A percentile compares a stretch with the other conserved stretches of the same genome.
Conservation (phyloP, 2,797 vertebrate genomes). For the Hylomyscus alleni region DNA sequence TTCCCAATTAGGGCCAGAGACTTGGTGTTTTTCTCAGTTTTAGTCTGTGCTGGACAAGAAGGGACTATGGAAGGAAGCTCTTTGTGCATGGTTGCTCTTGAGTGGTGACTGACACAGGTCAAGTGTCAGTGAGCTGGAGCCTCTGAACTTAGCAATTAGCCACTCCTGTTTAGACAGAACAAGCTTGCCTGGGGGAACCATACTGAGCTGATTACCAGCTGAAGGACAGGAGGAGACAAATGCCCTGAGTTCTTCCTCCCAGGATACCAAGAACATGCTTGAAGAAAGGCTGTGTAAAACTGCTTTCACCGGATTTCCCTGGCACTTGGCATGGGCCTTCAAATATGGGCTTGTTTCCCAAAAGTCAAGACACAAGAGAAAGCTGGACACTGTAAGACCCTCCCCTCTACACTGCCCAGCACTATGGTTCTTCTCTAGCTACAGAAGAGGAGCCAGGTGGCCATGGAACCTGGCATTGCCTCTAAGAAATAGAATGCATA, state of each 20-base stretch:
- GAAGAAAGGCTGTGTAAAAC: not conserved
- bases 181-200: not conserved
- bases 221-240: not conserved
- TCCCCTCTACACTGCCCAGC: not conserved
- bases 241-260: not conserved
- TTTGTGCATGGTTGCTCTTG: not conserved
- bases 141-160: fast-evolving
- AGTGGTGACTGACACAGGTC: not conserved
- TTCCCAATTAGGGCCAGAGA: not conserved
- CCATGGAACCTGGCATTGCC: not conserved
- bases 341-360: not conserved
- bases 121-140: fast-evolving
- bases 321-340: no score
- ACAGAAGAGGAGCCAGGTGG: not conserved
- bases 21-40: not conserved
- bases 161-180: not conserved
- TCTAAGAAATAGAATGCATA: fast-evolving
- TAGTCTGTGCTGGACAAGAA: not conserved
- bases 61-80: not conserved
- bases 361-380: not conserved
- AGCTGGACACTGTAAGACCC: fast-evolving
- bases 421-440: fast-evolving
- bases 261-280: not conserved
- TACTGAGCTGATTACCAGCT: not conserved
- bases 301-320: not conserved